Base-by-base conservation (phyloP, 2,797 vertebrate genomes). In the Coranthus polyacanthus region DNA sequence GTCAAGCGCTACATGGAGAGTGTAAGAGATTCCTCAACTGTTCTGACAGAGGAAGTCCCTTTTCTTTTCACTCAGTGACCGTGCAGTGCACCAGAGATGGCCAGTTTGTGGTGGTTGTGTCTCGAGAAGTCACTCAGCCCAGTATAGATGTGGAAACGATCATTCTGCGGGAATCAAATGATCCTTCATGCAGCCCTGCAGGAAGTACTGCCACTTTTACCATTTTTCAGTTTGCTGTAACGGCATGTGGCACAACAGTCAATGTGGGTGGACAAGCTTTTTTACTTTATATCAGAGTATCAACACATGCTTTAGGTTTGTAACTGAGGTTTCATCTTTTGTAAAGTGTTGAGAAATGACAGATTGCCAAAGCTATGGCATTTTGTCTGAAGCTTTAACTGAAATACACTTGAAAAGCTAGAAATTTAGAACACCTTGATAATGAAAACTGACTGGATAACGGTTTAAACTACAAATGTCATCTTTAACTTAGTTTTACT, bases 51-150 rank as follows among this genome's bases (percentile, higher is more conserved):
- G 0, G n/a, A 37, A 10, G 12, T 26, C 6, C 12, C 0, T 15
- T 21, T n/a, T 16, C 4, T 51, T 22, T 4, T 56, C 46, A 9
- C 21, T 13, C 76, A 94, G 93, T 94, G 72, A 95, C 93, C 29
- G 81, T 94, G 38, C 93, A 92, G 84, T 94, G 93, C 57, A 94
- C 90, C 64, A 90, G 66, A 29, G 91, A 95, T 58, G 94, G 92
- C 5, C 92, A 93, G 86, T 92, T 94, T 87, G 83, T 94, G 61
- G 71, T 94, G 54, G 91, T 94, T 2, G 83, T 94, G 20, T 83
- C 93, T 59, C 81, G 78, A 67, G 91, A 91, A 1, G 54, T 85
- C 55, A 93, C 92, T 15, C 1, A 72, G 29, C 92, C 93, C 2
- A 65, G 36, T 1, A 75, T 93, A 15, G 85, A 88, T n/a, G 81